Evolutionary conservation across 35 echinoderm and acorn worm genomes (phyloP), one percentile per base, ranked within the genome.

Genomic region (Patiria miniata): DNA sequence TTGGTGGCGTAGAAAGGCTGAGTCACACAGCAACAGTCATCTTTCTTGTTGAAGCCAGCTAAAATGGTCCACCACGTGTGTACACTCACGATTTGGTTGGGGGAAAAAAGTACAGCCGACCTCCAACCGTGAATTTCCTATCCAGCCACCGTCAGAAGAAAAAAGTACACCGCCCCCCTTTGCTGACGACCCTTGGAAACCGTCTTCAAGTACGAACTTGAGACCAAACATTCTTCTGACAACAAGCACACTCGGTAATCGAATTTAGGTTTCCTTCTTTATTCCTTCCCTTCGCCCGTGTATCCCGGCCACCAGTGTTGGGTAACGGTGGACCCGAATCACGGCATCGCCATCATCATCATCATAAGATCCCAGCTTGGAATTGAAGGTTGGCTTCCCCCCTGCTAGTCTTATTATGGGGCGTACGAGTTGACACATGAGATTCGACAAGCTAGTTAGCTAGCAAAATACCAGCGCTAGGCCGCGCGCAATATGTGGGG

Each of bases 371-470:
- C 42, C 42, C 42, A 6, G 42, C 19, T 34, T 73, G 65, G 65
- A 32, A 73, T 32, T 23, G 65, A 73, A 73, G 65, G 29, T 23
- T 26, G 65, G 65, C 28, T 61, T 73, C 65, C 65, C 61, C 65
- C 65, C 65, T 73, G 65, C 65, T 23, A 34, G 23, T 73, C 34
- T 26, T 73, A 73, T 73, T 73, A 73, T 28, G 65, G 65, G 14
- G 34, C 65, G 34, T 73, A 73, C 65, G 65, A 73, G 23, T 73
- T 73, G 65, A 73, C 65, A 73, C 65, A 73, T 73, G 65, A 34
- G 65, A 73, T 14, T 34, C 26, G 65, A 73, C 65, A 73, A 30
- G 65, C 65, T 73, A 73, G 65, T 73, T 73, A 73, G 65, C 65
- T 73, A 73, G 26, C 65, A 73, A 73, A 73, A 73, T 73, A 73